Percentiles rank a stretch among this genome's conserved stretches.
phyloP scores from a whole-genome alignment of 2,113 vertebrate species.

The Dasypus novemcinctus region DNA sequence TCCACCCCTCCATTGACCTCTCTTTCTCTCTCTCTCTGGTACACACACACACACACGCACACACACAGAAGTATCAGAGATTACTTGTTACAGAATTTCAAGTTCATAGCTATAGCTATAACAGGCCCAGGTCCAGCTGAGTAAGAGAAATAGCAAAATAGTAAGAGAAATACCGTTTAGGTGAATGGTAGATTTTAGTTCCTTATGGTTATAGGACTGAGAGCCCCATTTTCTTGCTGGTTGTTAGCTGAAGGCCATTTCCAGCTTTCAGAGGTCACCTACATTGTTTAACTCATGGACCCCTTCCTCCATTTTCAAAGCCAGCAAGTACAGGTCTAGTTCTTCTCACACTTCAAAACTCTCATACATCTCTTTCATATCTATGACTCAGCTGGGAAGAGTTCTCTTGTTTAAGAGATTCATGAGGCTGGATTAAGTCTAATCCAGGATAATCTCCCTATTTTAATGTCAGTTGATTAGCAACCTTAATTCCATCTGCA shows the following conservation, averaged over 20 bases:
- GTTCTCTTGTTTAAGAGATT: neutral
- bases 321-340: fast-evolving
- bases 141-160: neutral
- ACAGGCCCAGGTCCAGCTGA: neutral
- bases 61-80: neutral
- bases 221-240: neutral
- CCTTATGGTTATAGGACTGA: neutral
- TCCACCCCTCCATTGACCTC: neutral
- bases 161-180: too few species aligned
- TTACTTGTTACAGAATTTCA: neutral
- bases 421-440: fast-evolving
- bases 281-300: neutral
- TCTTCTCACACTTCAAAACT: neutral
- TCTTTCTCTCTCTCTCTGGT: neutral
- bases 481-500: neutral
- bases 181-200: neutral
- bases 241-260: neutral
- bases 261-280: neutral
- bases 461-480: neutral
- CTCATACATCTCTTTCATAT: neutral
- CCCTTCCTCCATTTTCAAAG: neutral
- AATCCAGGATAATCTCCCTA: neutral
- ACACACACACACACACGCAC: neutral
- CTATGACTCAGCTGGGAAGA: neutral
- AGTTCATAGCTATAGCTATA: neutral